Conservation (phyloP, 1,140 invertebrate species). For the Rhyacophila brunnea region DNA sequence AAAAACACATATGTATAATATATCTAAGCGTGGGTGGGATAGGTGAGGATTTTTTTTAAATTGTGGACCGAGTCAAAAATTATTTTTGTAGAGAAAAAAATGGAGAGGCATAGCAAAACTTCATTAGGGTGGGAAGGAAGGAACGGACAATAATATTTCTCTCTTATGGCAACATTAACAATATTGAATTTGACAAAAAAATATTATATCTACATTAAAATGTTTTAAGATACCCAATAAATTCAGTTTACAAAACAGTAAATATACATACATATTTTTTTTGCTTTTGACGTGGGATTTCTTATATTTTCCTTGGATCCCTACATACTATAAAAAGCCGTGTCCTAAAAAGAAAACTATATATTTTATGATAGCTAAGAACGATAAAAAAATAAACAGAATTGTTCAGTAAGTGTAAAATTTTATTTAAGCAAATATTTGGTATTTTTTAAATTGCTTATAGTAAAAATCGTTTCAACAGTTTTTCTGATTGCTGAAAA, state of each 20-base stretch:
- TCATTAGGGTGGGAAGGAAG: neutral
- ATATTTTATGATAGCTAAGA: too few species aligned
- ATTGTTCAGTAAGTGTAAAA: too few species aligned
- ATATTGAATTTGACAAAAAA: neutral
- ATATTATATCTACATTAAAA: conserved; percentile 3
- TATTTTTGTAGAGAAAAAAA: conserved; percentile 9
- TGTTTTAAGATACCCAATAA: conserved; percentile 21
- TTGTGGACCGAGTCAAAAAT: neutral
- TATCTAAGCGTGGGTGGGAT: conserved; percentile 10
- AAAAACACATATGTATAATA: conserved; percentile 29
- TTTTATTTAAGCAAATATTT: too few species aligned
- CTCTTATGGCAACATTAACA: conserved; percentile 5
- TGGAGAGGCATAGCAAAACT: neutral
- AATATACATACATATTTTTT: conserved; percentile 22
- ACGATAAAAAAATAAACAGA: too few species aligned
- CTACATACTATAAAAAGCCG: too few species aligned
- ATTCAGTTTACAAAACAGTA: conserved; percentile 15
- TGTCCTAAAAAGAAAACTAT: too few species aligned
- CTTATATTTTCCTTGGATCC: neutral
- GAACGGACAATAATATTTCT: conserved; percentile 4
- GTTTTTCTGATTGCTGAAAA: too few species aligned
- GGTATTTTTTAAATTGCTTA: too few species aligned
- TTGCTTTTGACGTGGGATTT: conserved; percentile 21
- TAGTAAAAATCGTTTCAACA: too few species aligned
- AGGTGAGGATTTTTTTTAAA: neutral